Base-by-base conservation (phyloP, 2,888 invertebrate genomes). In the Lycaena phlaeas region DNA sequence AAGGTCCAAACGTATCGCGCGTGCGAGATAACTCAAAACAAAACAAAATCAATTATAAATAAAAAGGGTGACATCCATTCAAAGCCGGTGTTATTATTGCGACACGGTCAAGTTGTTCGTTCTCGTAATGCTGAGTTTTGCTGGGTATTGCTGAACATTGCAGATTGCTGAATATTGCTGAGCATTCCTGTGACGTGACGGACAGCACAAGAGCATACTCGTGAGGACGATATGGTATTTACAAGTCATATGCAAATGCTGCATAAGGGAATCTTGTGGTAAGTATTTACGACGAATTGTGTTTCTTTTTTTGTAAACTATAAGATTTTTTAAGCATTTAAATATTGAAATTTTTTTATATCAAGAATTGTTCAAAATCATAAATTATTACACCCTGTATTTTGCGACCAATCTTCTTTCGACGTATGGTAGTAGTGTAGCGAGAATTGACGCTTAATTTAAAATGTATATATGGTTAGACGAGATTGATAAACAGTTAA, bases 11-110 rank as follows among this genome's bases (percentile, higher is more conserved):
- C 67, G 67, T 67, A 68, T 81, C 76, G 69, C 75, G 26, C 15
- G 39, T 74, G 78, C 72, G 73, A 70, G 79, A 77, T 61, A 74
- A 77, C 73, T 74, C 64, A 79, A 65, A 67, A 57, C 58, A 55
- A 64, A 51, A 52, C 52, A 53, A 60, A 59, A 59, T 51, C 60
- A 64, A 63, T 61, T 50, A 57, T 49, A 56, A 57, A 62, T 64
- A 68, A 57, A n/a, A 54, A 56, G 54, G 57, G 53, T 53, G 66
- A 78, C 68, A 57, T 71, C 64, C 71, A 78, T 66, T 66, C 67
- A 73, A 78, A 79, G 81, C 79, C 53, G 46, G 71, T 76, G 75
- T 61, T 37, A 26, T 30, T 46, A 46, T 29, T 26, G 18, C 29
- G 44, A 38, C 48, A 31, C 50, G 45, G 38, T 39, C 38, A 50